Evolutionary conservation across 2,888 invertebrate genomes (phyloP), one percentile per base, ranked within the genome.

Genomic region (Diarsia rubi): DNA sequence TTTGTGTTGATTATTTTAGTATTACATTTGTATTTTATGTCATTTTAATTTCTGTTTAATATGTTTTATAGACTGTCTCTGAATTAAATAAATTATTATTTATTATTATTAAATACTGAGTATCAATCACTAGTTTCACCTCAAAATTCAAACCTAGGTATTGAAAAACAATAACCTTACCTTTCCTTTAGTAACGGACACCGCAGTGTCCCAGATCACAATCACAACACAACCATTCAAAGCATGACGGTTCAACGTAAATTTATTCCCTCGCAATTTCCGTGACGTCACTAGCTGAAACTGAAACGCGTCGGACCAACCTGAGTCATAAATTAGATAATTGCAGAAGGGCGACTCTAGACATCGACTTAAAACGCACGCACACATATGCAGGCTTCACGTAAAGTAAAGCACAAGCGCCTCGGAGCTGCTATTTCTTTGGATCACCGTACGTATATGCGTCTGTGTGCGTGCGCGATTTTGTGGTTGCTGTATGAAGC

Each of bases 251-350:
- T 86, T 81, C 65, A 83, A 81, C 88, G 73, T 78, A 85, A 89
- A 90, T 90, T 87, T 89, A 89, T 89, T 88, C 87, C 76, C 75
- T 89, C 68, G 75, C 90, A 88, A 90, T 91, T 90, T 90, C 90
- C 89, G 87, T 86, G 87, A 84, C 88, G 82, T 88, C 89, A 84
- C 79, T 63, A 63, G 70, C 73, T 76, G 81, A 79, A 86, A 84
- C 86, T 81, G 83, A 81, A 88, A 86, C 83, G 66, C 79, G 84
- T 77, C 52, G 77, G 73, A 72, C 78, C 71, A 78, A 77, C 54
- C 63, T 45, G 79, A 31, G 44, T 24, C 72, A 79, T 21, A 21
- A 44, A 79, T 72, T 44, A 69, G 27, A 45, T 14, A 37, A 16
- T 3, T 5, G 24, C 42, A 69, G 54, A 78, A 75, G 69, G 37